Conservation (phyloP, 2,797 vertebrate species). For the Eulemur coronatus region DNA sequence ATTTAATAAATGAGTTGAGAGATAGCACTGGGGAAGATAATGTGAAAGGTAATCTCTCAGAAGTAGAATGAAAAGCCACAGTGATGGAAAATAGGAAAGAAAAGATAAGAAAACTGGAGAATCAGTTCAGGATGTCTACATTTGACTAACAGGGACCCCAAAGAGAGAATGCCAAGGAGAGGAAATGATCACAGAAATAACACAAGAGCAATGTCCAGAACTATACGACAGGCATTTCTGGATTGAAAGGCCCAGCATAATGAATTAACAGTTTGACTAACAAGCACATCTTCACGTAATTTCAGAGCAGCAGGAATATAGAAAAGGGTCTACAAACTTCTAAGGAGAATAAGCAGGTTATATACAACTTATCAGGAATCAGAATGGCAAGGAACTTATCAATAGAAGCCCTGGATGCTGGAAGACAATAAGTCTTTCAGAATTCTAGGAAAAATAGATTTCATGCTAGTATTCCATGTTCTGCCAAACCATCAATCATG, state of each 20-base stretch:
- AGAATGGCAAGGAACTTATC: not conserved
- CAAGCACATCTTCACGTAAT: not conserved
- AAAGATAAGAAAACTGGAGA: not conserved
- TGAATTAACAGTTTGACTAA: not conserved
- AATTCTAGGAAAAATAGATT: slow-evolving; percentile 16
- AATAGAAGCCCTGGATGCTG: not conserved
- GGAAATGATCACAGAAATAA: not conserved
- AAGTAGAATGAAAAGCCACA: not conserved
- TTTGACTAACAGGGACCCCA: not conserved
- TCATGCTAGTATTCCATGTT: slow-evolving; percentile 2
- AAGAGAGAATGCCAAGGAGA: not conserved
- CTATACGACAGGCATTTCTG: not conserved
- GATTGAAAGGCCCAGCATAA: not conserved
- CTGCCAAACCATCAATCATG: not conserved
- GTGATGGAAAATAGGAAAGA: slow-evolving; percentile 19
- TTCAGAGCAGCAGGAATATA: not conserved
- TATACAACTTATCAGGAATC: not conserved
- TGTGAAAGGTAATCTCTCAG: not conserved
- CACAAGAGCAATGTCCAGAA: not conserved
- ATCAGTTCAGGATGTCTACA: not conserved
- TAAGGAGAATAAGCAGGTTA: not conserved
- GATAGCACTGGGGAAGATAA: not conserved
- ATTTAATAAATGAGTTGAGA: not conserved
- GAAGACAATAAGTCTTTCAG: not conserved
- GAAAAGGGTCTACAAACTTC: not conserved